Conservation (phyloP, 2,888 invertebrate genomes). For the Mechanitis messenoides region DNA sequence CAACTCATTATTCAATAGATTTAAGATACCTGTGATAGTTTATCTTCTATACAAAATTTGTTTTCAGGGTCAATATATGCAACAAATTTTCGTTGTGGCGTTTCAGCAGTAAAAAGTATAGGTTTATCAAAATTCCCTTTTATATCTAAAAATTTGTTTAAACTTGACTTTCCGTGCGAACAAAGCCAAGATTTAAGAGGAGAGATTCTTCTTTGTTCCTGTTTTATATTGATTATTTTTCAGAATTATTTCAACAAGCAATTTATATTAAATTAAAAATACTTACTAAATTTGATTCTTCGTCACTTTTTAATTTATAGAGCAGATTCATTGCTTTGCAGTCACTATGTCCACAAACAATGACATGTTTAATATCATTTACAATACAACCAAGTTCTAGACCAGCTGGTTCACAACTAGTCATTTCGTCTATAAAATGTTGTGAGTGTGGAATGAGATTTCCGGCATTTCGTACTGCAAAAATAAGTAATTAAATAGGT, state of each 20-base stretch:
- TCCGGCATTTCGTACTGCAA: conserved; percentile 95
- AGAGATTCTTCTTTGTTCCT: conserved; percentile 87
- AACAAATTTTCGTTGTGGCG: conserved; percentile 89
- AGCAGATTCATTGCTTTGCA: conserved; percentile 98
- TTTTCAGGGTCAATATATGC: conserved; percentile 97
- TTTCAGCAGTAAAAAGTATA: conserved; percentile 90
- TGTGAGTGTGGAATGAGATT: conserved; percentile 95
- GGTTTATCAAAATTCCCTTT: conserved; percentile 81
- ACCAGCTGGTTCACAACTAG: conserved; percentile 96
- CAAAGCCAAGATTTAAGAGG: conserved; percentile 95
- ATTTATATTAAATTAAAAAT: conserved; percentile 11
- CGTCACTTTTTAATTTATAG: conserved; percentile 86
- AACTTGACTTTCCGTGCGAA: conserved; percentile 87
- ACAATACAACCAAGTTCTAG: conserved; percentile 95
- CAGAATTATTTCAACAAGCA: conserved; percentile 1
- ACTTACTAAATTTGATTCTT: conserved; percentile 78
- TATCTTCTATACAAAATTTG: conserved; percentile 91
- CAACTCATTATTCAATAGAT: background rate
- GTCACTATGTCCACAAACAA: conserved; percentile 98
- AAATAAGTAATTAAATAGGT: conserved; percentile 14
- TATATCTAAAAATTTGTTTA: conserved; percentile 88
- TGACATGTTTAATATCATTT: conserved; percentile 92
- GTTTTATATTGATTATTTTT: conserved; percentile 32
- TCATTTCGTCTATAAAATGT: conserved; percentile 89
- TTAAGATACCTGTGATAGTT: conserved; percentile 88